Conservation (phyloP, 2,888 invertebrate genomes). For the Leptura quadrifasciata region DNA sequence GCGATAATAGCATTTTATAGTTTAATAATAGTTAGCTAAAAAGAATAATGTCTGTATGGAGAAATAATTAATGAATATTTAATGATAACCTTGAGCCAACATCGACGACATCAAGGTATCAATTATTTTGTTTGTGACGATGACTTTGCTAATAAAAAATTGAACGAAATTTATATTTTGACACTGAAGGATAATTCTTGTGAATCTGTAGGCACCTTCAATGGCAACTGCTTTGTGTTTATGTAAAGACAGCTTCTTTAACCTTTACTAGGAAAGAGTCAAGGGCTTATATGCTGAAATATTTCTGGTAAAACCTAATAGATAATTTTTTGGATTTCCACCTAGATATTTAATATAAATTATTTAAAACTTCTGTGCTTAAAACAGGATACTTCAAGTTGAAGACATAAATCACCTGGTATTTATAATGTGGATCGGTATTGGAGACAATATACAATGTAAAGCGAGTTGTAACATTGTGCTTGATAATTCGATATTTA, state of each 20-base stretch:
- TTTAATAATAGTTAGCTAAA: background rate
- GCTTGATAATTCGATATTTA: no score
- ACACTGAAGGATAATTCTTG: background rate
- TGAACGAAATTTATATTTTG: background rate
- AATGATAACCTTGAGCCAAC: slow-evolving; percentile 5
- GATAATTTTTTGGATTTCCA: no score
- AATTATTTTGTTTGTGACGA: slow-evolving; percentile 22
- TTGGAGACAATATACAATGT: no score
- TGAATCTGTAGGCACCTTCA: background rate
- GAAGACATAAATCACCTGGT: no score
- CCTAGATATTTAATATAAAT: no score
- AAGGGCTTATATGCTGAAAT: background rate
- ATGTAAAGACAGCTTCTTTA: background rate
- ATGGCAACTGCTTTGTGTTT: background rate
- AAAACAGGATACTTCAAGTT: no score
- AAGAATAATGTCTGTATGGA: background rate
- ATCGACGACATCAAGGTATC: slow-evolving; percentile 8
- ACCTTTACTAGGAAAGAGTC: background rate
- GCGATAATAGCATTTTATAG: slow-evolving; percentile 2
- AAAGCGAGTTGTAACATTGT: no score
- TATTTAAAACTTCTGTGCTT: no score
- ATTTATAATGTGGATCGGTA: no score
- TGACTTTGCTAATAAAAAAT: background rate
- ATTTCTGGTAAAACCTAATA: no score
- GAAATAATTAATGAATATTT: slow-evolving; percentile 11